Evolutionary conservation across 2,888 invertebrate genomes (phyloP).

Genomic region (Netelia fuscicornis): DNA sequence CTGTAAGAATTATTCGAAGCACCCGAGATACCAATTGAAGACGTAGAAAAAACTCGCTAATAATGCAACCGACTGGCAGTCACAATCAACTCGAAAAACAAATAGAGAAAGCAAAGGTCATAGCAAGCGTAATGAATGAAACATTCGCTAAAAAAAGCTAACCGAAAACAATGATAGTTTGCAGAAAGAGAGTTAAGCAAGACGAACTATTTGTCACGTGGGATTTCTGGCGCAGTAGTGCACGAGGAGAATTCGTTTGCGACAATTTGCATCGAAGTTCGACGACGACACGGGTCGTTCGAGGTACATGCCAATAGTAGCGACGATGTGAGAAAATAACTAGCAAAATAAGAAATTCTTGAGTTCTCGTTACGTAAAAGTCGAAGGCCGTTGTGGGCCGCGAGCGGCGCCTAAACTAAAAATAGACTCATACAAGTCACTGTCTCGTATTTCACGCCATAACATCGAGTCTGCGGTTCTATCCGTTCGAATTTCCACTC

Average conservation of each 20-base stretch:
- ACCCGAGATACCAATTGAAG: no score
- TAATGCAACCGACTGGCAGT: no score
- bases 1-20: no score
- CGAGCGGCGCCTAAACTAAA: constrained; percentile 74
- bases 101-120: no score
- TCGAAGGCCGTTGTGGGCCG: constrained; percentile 54
- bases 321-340: not conserved
- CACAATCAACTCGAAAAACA: no score
- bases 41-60: no score
- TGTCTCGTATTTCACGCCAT: constrained; percentile 77
- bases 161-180: not conserved
- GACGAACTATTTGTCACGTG: no score
- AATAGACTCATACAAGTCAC: constrained; percentile 76
- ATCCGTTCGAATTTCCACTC: constrained; percentile 61
- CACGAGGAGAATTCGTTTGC: not conserved
- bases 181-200: not conserved
- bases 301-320: not conserved
- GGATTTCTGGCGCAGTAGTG: no score
- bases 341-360: constrained; percentile 39
- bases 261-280: not conserved
- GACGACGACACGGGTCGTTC: not conserved
- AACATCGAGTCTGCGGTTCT: constrained; percentile 46
- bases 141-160: no score
- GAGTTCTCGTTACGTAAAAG: constrained; percentile 12
- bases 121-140: no score